A percentile compares a stretch with the other conserved stretches of the same genome.
Conservation (phyloP, 2,797 vertebrate species). For the Mormyrus hasselquistii region DNA sequence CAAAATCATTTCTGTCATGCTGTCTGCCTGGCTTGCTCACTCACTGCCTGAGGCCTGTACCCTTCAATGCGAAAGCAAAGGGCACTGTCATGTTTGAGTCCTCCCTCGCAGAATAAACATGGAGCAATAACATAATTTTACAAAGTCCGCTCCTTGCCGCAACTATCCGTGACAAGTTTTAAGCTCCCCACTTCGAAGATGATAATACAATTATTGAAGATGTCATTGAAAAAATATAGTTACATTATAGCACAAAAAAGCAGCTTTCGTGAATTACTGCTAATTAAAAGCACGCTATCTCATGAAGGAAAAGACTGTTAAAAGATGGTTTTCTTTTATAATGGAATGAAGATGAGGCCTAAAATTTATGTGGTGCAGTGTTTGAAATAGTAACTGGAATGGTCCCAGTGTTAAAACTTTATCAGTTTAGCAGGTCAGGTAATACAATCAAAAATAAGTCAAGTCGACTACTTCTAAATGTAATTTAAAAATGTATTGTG, state of each 20-base stretch:
- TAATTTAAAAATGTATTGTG: conserved; percentile 2
- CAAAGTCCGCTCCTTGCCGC: background rate
- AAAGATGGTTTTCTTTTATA: conserved; percentile 6
- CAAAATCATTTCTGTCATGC: conserved; percentile 11
- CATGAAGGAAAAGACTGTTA: background rate
- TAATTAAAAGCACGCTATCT: conserved; percentile 1
- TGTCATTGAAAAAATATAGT: background rate
- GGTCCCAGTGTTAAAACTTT: conserved; percentile 6
- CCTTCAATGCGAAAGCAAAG: conserved; percentile 3
- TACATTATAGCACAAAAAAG: background rate
- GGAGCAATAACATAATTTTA: conserved; percentile 11
- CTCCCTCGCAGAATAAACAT: conserved; percentile 11
- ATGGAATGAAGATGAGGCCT: background rate
- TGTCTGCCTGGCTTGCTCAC: background rate
- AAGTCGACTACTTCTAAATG: background rate
- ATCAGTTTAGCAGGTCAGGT: background rate
- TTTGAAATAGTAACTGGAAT: background rate
- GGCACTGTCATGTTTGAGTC: conserved; percentile 16
- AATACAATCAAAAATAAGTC: background rate
- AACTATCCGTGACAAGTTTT: background rate
- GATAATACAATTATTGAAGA: conserved; percentile 1
- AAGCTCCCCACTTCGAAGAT: background rate
- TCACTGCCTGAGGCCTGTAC: background rate
- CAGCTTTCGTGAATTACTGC: background rate
- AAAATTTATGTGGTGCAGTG: background rate